phyloP scores from a whole-genome alignment of 2,797 vertebrate genomes.

The Lateolabrax maculatus region DNA sequence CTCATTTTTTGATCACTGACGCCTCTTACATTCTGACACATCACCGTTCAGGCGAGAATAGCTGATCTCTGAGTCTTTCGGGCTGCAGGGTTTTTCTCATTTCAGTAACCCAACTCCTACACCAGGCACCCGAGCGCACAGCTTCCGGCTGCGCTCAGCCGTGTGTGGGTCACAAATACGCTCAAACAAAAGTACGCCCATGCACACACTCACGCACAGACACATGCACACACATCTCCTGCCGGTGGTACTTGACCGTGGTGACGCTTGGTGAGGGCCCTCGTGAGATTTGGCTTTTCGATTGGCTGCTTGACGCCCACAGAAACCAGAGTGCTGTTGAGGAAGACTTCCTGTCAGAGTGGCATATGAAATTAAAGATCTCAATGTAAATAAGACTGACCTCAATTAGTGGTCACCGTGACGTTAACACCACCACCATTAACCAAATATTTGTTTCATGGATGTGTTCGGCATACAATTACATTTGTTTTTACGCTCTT shows the following conservation, averaged over 20 bases:
- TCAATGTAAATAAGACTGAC: slow-evolving; percentile 17
- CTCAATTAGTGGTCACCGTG: not conserved
- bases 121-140: slow-evolving; percentile 42
- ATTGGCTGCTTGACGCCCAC: slow-evolving; percentile 39
- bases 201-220: slow-evolving; percentile 7
- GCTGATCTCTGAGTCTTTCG: slow-evolving; percentile 75
- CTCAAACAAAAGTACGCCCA: slow-evolving; percentile 43
- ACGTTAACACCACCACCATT: not conserved
- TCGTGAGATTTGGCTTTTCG: slow-evolving; percentile 28
- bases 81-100: slow-evolving; percentile 76
- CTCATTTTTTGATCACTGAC: slow-evolving; percentile 76
- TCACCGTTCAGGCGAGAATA: slow-evolving; percentile 78
- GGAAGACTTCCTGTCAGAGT: slow-evolving; percentile 39
- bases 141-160: slow-evolving; percentile 60
- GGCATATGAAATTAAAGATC: slow-evolving; percentile 16
- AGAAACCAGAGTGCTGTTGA: slow-evolving; percentile 6
- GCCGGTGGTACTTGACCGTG: slow-evolving; percentile 46
- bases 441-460: slow-evolving; percentile 10
- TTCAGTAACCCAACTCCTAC: slow-evolving; percentile 79
- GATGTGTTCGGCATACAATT: not conserved
- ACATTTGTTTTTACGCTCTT: not conserved
- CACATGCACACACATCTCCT: slow-evolving; percentile 7
- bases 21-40: slow-evolving; percentile 84
- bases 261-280: slow-evolving; percentile 13
- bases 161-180: slow-evolving; percentile 35